Percentiles rank a stretch among this genome's conserved stretches.
phyloP scores from a whole-genome alignment of 2,797 vertebrate species.

The Gymnopithys bicolor region DNA sequence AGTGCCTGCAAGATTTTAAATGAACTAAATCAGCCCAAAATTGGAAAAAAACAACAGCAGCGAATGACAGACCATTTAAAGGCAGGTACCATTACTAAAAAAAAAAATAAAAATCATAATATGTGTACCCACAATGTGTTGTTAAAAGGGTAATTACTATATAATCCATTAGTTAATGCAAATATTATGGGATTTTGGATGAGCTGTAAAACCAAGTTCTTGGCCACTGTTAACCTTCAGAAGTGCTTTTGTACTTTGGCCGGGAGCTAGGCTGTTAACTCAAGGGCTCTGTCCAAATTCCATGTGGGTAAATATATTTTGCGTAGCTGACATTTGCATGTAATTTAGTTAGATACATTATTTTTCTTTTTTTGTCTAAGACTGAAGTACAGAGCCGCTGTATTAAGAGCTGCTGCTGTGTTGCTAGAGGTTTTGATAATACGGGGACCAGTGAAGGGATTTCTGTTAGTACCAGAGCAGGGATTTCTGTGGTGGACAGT shows the following conservation, averaged over 20 bases:
- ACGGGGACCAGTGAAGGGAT: not conserved
- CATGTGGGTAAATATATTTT: not conserved
- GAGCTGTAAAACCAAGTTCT: constrained; percentile 30
- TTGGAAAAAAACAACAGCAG: not conserved
- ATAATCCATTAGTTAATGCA: not conserved
- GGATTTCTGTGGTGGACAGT: not conserved
- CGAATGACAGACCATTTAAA: not conserved
- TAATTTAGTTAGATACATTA: not conserved
- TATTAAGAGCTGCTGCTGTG: not conserved
- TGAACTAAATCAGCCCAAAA: not conserved
- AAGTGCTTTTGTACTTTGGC: not conserved
- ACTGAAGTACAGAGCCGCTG: not conserved
- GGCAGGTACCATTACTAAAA: not conserved
- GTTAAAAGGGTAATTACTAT: not conserved
- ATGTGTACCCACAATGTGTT: not conserved
- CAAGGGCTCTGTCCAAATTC: not conserved
- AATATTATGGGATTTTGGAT: not conserved
- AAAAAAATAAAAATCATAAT: not conserved
- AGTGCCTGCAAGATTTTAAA: not conserved
- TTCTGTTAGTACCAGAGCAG: not conserved
- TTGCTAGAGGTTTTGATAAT: not conserved
- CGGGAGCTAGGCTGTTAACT: not conserved
- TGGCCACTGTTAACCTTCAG: not conserved
- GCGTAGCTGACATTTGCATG: not conserved
- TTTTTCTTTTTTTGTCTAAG: constrained; percentile 6